Conservation (phyloP, 2,888 invertebrate species). For the Drosophila macrospina region DNA sequence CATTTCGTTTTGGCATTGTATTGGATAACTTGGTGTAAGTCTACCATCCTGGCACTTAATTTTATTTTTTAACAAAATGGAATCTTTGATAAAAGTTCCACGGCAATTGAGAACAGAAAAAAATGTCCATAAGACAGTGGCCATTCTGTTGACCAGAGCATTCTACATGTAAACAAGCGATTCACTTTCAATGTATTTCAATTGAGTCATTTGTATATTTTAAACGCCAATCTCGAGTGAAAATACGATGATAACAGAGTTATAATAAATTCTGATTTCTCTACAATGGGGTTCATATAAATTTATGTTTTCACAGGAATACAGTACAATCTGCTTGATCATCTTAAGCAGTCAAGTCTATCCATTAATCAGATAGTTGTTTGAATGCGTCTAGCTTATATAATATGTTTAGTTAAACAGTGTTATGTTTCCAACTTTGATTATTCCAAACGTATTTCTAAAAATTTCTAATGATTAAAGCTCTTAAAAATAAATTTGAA, state of each 20-base stretch:
- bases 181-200: background rate
- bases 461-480: no score
- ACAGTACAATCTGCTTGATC: no score
- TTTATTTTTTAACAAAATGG: background rate
- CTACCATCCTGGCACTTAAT: background rate
- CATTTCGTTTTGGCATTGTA: background rate
- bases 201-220: no score
- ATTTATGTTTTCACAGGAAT: no score
- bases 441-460: no score
- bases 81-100: slow-evolving; percentile 1
- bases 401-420: no score
- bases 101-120: background rate
- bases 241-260: background rate
- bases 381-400: no score
- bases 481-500: no score
- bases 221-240: background rate
- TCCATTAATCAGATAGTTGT: no score
- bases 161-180: background rate
- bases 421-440: no score
- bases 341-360: no score
- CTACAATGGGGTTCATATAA: no score
- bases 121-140: background rate
- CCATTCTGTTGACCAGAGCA: background rate
- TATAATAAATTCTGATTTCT: background rate
- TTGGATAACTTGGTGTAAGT: background rate